A percentile compares a stretch with the other conserved stretches of the same genome.
These are phyloP conservation scores for Lithophane semibrunnea DNA, from an alignment of 2,888 invertebrate species.

Conservation along the genomic window DNA sequence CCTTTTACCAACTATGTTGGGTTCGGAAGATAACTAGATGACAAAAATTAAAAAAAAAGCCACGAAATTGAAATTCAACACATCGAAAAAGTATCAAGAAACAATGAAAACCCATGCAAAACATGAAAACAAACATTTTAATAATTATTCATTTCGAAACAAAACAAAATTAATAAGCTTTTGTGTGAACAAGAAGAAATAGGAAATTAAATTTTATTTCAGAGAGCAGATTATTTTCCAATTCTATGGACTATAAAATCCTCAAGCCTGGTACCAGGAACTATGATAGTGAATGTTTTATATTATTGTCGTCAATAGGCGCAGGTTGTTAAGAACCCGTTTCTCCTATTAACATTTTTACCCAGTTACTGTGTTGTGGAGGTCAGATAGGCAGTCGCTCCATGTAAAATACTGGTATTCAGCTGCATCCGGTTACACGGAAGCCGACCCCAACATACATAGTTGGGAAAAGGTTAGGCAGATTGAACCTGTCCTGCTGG, in stretches of 20 bases:
- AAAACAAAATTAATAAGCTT: not conserved
- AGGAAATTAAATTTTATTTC: slow-evolving; percentile 4
- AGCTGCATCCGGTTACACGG: too few species aligned
- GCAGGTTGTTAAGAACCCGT: not conserved
- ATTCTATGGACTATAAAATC: slow-evolving; percentile 14
- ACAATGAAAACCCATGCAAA: not conserved
- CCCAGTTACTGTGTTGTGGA: too few species aligned
- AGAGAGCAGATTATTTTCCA: not conserved
- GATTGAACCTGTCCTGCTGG: too few species aligned
- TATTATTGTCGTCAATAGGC: not conserved
- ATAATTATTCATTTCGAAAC: not conserved
- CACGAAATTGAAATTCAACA: not conserved
- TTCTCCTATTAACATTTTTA: not conserved
- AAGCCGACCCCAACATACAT: too few species aligned
- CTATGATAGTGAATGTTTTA: not conserved
- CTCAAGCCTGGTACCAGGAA: not conserved
- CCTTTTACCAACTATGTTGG: too few species aligned
- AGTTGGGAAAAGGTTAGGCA: too few species aligned
- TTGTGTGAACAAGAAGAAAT: not conserved
- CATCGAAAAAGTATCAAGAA: not conserved
- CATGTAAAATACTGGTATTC: too few species aligned
- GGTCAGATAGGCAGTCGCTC: too few species aligned
- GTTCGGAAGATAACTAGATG: too few species aligned
- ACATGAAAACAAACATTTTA: not conserved
- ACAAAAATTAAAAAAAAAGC: too few species aligned